Base-by-base conservation (phyloP, 2,797 vertebrate species). In the Sebastiscus tertius region DNA sequence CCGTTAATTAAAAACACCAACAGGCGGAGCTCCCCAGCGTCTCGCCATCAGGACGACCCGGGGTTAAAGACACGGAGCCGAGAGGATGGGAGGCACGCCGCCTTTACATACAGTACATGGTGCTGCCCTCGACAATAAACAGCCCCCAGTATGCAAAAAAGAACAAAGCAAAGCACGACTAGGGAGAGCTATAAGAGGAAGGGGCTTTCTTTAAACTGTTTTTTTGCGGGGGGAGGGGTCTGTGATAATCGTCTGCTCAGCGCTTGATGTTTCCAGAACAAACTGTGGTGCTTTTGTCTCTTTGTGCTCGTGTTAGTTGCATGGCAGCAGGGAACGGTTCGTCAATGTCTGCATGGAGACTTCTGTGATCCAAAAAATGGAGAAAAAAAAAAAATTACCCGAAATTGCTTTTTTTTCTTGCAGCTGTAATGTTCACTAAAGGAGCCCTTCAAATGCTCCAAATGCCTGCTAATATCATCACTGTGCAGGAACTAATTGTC, bases 1-100 rank as follows among this genome's bases (percentile, higher is more conserved):
- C 82, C 68, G 88, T 94, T 96, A 95, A 96, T 96, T 96, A 95
- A 95, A 96, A 95, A 95, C 94, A 93, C 89, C 91, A 92, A 93
- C 93, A 93, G 91, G 88, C 89, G 69, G 86, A 88, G 87, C 92
- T 93, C 92, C 93, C 93, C 83, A 64, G 92, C 56, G 90, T 80
- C 88, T 84, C 79, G 86, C 88, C 92, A 91, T 93, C 88, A 88
- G 87, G 75, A 89, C 81, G 80, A 94, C 92, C 91, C 77, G 33
- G 92, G 92, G 92, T 94, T 94, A 95, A 94, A 94, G 92, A 94
- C 87, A 73, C 62, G 29, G 83, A 86, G 87, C 81, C 72, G 39
- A 81, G 81, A 84, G 77, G 79, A 88, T 60, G 78, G 72, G 67
- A 81, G 66, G 77, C 80, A 63, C 33, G 82, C 82, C 83, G 87